Percentiles rank a stretch among this genome's conserved stretches.
Evolutionary conservation across 2,888 invertebrate species (phyloP).

Genomic region (Cheilosia scutellata): DNA sequence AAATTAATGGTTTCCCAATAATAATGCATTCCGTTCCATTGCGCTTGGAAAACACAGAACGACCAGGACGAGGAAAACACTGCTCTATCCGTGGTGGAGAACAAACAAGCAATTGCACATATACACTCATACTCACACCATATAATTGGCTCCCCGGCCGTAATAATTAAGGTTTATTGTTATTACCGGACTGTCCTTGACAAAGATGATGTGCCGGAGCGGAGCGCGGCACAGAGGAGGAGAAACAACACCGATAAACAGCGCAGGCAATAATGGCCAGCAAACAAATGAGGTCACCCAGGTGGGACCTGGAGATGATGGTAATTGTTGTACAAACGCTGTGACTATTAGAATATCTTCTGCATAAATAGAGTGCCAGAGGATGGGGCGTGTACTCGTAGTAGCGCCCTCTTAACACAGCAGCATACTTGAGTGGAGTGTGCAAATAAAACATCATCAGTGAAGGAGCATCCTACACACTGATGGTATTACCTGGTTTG

Average conservation of each 20-base stretch:
- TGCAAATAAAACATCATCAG: conserved; percentile 72
- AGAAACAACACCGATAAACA: conserved; percentile 52
- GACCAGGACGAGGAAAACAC: conserved; percentile 30
- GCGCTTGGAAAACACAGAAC: conserved; percentile 56
- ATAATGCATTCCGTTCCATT: conserved; percentile 73
- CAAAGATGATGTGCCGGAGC: conserved; percentile 65
- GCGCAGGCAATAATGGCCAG: conserved; percentile 65
- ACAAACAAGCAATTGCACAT: conserved; percentile 43
- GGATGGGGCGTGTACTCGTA: conserved; percentile 7
- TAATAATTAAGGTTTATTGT: conserved; percentile 76
- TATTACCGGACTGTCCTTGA: conserved; percentile 74
- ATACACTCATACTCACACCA: conserved; percentile 6
- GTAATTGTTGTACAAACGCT: conserved; percentile 74
- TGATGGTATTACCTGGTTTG: not conserved
- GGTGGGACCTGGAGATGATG: conserved; percentile 73
- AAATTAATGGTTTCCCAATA: conserved; percentile 75
- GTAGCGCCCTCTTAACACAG: conserved; percentile 46
- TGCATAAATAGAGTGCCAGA: conserved; percentile 60
- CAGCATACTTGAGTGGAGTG: conserved; percentile 54
- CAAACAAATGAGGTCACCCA: conserved; percentile 73
- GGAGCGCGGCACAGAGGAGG: not conserved
- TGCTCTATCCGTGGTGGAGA: conserved; percentile 39
- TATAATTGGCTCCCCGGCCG: conserved; percentile 73
- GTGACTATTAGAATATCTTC: conserved; percentile 67
- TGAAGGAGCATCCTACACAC: conserved; percentile 17